These are phyloP conservation scores for Teleopsis dalmanni DNA, from an alignment of 1,140 invertebrate genomes.

Conservation along the genomic window DNA sequence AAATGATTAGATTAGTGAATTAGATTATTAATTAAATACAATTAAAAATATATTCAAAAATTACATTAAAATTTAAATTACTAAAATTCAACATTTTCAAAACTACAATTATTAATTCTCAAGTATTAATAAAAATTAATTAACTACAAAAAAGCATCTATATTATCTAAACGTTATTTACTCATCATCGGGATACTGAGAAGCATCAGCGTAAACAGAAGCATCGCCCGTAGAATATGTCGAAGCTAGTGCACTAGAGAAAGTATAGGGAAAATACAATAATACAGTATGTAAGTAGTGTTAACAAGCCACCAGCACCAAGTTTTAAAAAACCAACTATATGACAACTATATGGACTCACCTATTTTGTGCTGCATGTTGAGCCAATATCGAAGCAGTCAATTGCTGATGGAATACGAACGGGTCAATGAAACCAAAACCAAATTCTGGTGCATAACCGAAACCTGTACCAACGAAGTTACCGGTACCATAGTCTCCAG, in stretches of 20 bases:
- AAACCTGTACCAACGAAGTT: conserved; percentile 28
- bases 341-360: conserved; percentile 15
- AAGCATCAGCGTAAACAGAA: conserved; percentile 33
- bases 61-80: neutral
- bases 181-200: conserved; percentile 11
- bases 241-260: conserved; percentile 12
- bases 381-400: conserved; percentile 38
- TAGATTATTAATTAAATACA: no score
- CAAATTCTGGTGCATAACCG: conserved; percentile 23
- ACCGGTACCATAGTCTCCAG: conserved; percentile 10
- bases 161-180: conserved; percentile 8
- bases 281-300: no score
- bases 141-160: no score
- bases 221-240: conserved; percentile 24
- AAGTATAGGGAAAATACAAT: conserved; percentile 2
- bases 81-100: no score
- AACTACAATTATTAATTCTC: no score
- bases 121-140: no score
- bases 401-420: conserved; percentile 39
- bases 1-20: neutral
- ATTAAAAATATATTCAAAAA: no score
- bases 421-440: conserved; percentile 30
- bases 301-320: no score
- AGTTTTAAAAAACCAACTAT: no score
- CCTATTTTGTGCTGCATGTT: conserved; percentile 35